These are phyloP conservation scores for Mactromeris polynyma DNA, from an alignment of 2,888 invertebrate species.

Conservation along the genomic window DNA sequence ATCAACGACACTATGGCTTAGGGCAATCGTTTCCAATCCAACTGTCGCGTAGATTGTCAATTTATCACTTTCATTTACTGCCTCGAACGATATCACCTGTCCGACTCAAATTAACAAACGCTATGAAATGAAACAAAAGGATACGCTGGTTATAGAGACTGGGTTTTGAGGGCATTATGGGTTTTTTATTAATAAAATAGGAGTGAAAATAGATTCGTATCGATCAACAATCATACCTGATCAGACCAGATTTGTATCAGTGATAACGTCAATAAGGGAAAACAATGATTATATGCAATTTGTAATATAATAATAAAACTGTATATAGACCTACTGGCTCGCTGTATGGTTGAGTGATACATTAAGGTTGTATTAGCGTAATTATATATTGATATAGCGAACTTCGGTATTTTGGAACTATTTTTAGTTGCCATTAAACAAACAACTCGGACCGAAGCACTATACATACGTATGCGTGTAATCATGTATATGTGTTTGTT, in stretches of 20 bases:
- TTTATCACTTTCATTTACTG: slow-evolving; percentile 56
- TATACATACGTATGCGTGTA: too few species aligned
- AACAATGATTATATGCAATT: too few species aligned
- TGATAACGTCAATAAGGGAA: background rate
- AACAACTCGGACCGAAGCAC: too few species aligned
- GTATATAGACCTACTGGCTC: too few species aligned
- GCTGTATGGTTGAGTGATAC: too few species aligned
- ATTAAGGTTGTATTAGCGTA: too few species aligned
- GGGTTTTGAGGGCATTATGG: slow-evolving; percentile 8
- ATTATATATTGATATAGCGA: too few species aligned
- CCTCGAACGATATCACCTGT: slow-evolving; percentile 47
- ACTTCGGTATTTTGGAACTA: too few species aligned
- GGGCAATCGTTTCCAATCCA: slow-evolving; percentile 61
- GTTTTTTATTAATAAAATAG: background rate
- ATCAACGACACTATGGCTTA: slow-evolving; percentile 45
- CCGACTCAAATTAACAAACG: slow-evolving; percentile 22
- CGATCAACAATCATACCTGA: background rate
- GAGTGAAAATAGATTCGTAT: background rate
- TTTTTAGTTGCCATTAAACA: too few species aligned
- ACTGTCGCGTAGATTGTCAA: slow-evolving; percentile 66
- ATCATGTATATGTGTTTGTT: too few species aligned
- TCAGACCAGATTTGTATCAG: background rate
- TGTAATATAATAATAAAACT: too few species aligned
- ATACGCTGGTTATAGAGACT: background rate
- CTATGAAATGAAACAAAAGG: slow-evolving; percentile 25